Percentiles rank a stretch among this genome's conserved stretches.
Conservation (phyloP, 2,113 vertebrate species). For the Phylloscopus trochiloides region DNA sequence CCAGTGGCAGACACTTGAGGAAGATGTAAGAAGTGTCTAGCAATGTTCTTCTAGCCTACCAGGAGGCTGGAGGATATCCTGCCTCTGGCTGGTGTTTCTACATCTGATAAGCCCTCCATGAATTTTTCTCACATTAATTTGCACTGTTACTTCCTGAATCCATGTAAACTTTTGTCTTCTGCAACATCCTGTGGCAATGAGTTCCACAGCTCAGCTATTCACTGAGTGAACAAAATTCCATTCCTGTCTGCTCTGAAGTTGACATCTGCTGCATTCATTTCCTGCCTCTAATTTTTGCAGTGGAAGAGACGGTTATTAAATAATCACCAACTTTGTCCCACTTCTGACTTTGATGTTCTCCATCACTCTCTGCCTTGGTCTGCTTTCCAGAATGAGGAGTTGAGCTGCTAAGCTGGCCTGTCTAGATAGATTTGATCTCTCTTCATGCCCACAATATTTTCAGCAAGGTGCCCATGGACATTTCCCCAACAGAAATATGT, state of each 20-base stretch:
- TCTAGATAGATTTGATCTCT: neutral
- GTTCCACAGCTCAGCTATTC: neutral
- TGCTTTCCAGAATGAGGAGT: neutral
- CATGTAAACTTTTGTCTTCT: neutral
- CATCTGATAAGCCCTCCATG: neutral
- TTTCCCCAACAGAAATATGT: neutral
- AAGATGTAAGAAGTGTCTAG: neutral
- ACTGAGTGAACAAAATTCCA: neutral
- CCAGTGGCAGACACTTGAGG: neutral
- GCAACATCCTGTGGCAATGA: neutral
- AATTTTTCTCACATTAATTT: neutral
- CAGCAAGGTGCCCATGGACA: neutral
- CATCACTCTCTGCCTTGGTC: neutral
- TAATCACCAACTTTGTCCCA: neutral
- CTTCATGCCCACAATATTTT: neutral
- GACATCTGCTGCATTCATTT: slow-evolving; percentile 26
- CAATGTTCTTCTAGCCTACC: neutral
- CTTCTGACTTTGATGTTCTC: neutral
- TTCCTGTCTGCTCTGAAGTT: neutral
- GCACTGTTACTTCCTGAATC: neutral
- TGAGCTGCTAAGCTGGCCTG: neutral
- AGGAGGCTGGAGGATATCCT: neutral
- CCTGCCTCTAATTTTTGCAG: neutral
- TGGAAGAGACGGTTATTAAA: neutral
- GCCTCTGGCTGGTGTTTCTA: neutral